Conservation (phyloP, 2,113 vertebrate genomes). For the Rhombomys opimus region DNA sequence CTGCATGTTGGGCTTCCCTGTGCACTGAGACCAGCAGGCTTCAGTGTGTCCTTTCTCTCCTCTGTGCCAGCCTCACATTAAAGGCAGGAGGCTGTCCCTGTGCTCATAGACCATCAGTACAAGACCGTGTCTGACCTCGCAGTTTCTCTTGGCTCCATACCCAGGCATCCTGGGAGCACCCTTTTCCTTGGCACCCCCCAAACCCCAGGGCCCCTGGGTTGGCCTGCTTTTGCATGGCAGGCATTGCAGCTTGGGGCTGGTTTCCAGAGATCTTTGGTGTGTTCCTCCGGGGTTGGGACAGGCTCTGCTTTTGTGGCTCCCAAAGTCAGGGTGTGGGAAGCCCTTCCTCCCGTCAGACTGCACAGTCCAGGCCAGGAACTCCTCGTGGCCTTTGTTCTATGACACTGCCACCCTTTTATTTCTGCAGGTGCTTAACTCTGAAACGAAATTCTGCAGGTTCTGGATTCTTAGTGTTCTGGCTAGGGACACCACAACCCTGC, state of each 20-base stretch:
- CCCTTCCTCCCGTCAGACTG: neutral
- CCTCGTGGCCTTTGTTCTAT: neutral
- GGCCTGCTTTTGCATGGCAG: neutral
- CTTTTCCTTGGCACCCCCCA: neutral
- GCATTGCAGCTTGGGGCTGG: neutral
- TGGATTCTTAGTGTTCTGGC: neutral
- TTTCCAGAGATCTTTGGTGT: neutral
- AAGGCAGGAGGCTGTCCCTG: neutral
- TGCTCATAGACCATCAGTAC: accelerated
- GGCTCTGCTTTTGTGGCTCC: neutral
- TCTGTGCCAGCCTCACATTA: neutral
- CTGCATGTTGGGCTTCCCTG: neutral
- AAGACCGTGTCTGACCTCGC: neutral
- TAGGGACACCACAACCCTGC: neutral
- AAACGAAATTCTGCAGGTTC: neutral
- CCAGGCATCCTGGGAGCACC: too few species aligned
- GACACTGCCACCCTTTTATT: too few species aligned
- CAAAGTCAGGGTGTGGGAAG: neutral
- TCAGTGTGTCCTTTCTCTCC: neutral
- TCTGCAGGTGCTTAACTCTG: neutral
- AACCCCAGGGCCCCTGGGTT: neutral
- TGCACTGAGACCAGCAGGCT: neutral
- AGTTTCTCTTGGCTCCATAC: accelerated
- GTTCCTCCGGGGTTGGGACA: too few species aligned
- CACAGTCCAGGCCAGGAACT: neutral